phyloP scores from a whole-genome alignment of 2,888 invertebrate genomes.

The Iselma pallidipennis region DNA sequence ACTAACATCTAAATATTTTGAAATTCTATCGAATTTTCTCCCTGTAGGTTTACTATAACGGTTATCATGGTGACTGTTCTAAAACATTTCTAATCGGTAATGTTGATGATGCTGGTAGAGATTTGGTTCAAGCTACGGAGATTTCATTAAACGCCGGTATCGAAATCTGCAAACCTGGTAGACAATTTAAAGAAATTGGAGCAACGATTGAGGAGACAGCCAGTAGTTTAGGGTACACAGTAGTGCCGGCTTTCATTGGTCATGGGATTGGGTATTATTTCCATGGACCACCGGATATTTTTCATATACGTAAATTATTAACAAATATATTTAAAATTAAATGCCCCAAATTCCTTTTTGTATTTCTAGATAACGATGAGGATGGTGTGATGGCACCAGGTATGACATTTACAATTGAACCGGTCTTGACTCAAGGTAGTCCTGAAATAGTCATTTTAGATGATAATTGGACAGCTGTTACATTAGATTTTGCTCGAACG shows the following conservation, averaged over 20 bases:
- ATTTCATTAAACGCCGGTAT: slow-evolving; percentile 70
- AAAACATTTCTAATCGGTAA: slow-evolving; percentile 83
- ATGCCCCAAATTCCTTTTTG: neutral
- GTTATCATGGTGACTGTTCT: slow-evolving; percentile 92
- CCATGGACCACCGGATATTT: slow-evolving; percentile 90
- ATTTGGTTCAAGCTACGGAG: slow-evolving; percentile 72
- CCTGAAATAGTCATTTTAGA: slow-evolving; percentile 70
- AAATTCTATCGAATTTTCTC: slow-evolving; percentile 10
- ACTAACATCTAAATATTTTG: neutral
- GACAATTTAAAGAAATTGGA: slow-evolving; percentile 66
- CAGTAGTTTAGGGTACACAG: slow-evolving; percentile 62
- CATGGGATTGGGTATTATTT: slow-evolving; percentile 94
- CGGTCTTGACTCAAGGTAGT: slow-evolving; percentile 78
- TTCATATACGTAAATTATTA: slow-evolving; percentile 71
- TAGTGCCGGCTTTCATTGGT: slow-evolving; percentile 82
- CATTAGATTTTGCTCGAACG: slow-evolving; percentile 76
- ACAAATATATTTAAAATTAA: slow-evolving; percentile 1
- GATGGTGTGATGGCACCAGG: slow-evolving; percentile 78
- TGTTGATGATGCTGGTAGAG: slow-evolving; percentile 73
- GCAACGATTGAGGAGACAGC: slow-evolving; percentile 68
- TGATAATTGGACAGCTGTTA: slow-evolving; percentile 93
- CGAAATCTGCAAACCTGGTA: slow-evolving; percentile 63
- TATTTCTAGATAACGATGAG: slow-evolving; percentile 63
- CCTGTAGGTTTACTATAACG: slow-evolving; percentile 73
- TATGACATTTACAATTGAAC: slow-evolving; percentile 97